Base-by-base conservation (phyloP, 1,140 invertebrate species). In the Nixonia krombeini region DNA sequence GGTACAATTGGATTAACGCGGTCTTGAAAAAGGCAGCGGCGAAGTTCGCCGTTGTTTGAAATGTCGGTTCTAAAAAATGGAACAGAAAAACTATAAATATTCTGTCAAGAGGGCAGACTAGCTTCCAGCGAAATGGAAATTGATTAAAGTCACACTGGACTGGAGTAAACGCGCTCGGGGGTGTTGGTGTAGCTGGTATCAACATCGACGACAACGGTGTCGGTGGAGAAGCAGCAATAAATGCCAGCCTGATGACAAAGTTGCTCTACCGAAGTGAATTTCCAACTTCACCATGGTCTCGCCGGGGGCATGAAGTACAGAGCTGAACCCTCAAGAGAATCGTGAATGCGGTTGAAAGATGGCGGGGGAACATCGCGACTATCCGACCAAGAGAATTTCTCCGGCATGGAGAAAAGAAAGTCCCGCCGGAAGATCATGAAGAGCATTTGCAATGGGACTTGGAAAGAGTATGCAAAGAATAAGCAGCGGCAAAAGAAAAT, bases 101-200 rank as follows among this genome's bases (percentile, higher is more conserved):
- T 9, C 2, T 10, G 10, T 23, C 17, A 31, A 42, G 23, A 31
- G 18, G 13, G 16, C 15, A 18, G 10, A 25, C 25, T 28, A 21
- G 7, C 29, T 37, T 33, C 7, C 13, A 45, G n/a, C 49, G 28
- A 16, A 45, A 47, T 53, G 52, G 38, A 61, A 70, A 73, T 73
- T 70, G 63, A 73, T 73, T 70, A 70, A 44, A 38, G 57, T 56
- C 50, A 56, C 50, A 46, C 13, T 41, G 37, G 13, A 28, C 7
- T 53, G 42, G 41, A 56, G 41, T 40, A 57, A 46, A 56, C 35
- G 26, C 35, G 33, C 47, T 51, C 15, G 41, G 25, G 29, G 50
- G 33, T 44, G 15, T 6, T n/a, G 2, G 45, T 15, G 5, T n/a
- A 25, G 18, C 4, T 23, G 29, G 16, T 8, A 12, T 25, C 16